Evolutionary conservation across 2,888 invertebrate species (phyloP).

Genomic region (Cacoxenus indagator): DNA sequence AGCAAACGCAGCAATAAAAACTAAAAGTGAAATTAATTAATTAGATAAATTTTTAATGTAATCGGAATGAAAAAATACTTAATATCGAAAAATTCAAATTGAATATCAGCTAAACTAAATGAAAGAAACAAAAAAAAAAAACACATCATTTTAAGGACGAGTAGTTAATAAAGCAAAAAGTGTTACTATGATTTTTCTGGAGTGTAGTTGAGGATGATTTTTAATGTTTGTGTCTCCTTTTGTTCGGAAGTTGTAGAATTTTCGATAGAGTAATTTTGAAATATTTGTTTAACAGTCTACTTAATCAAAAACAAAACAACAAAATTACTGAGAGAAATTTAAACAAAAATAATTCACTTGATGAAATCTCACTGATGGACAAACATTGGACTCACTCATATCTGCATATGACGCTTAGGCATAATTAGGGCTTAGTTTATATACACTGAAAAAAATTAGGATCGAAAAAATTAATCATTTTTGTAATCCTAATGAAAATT

Average conservation of each 20-base stretch:
- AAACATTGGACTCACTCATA: neutral
- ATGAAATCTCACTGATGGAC: neutral
- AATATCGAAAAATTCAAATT: conserved; percentile 26
- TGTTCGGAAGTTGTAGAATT: neutral
- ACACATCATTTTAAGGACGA: neutral
- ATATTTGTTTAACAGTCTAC: neutral
- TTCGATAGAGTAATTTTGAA: neutral
- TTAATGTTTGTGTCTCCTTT: no score
- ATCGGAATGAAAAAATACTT: conserved; percentile 41
- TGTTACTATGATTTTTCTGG: neutral
- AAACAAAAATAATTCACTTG: neutral
- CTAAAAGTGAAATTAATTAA: conserved; percentile 17
- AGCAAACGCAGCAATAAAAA: neutral
- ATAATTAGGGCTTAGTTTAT: neutral
- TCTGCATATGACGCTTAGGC: neutral
- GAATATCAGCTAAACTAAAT: conserved; percentile 43
- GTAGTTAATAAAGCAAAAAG: neutral
- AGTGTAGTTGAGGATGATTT: no score
- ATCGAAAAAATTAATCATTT: conserved; percentile 23
- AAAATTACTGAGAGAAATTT: no score
- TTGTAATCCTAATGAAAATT: conserved; percentile 23
- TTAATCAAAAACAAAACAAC: neutral
- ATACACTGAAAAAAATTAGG: neutral
- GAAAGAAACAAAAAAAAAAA: neutral
- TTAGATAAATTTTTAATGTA: conserved; percentile 49